These are phyloP conservation scores for Toxotes chatareus DNA, from an alignment of 2,113 vertebrate species.

Conservation along the genomic window DNA sequence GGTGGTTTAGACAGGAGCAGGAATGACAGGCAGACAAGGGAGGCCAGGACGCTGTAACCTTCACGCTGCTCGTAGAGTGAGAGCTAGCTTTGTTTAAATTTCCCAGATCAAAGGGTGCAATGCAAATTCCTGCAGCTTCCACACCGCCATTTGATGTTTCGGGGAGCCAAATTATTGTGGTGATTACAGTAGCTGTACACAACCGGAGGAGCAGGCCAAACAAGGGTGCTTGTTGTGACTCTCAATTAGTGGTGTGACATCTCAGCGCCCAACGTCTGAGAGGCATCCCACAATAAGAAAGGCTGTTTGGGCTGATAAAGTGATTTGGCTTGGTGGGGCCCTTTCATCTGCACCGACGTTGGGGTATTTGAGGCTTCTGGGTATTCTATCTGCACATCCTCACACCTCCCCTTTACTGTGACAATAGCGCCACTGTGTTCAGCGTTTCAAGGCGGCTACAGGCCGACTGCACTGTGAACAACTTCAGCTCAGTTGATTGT, in stretches of 20 bases:
- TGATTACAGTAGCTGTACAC: constrained; percentile 78
- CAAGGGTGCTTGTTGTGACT: constrained; percentile 76
- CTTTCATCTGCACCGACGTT: constrained; percentile 76
- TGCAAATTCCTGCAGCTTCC: constrained; percentile 80
- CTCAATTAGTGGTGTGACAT: constrained; percentile 81
- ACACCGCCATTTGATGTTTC: constrained; percentile 81
- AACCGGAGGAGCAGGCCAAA: constrained; percentile 67
- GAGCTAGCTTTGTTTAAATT: constrained; percentile 77
- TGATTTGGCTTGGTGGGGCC: constrained; percentile 71
- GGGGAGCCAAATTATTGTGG: constrained; percentile 75
- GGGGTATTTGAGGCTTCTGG: constrained; percentile 71
- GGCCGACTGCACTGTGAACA: constrained; percentile 21
- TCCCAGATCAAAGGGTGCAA: constrained; percentile 79
- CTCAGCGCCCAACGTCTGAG: constrained; percentile 73
- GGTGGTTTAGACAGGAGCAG: constrained; percentile 36
- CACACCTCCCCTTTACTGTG: constrained; percentile 66
- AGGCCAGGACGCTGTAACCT: constrained; percentile 73
- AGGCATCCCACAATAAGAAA: constrained; percentile 69
- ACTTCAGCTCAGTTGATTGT: constrained; percentile 28
- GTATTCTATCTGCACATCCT: constrained; percentile 66
- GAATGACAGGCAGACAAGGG: constrained; percentile 36
- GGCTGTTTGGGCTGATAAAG: constrained; percentile 80
- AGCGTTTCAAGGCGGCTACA: constrained; percentile 41
- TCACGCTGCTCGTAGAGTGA: constrained; percentile 69
- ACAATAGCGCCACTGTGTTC: constrained; percentile 73